Base-by-base conservation (phyloP, 2,888 invertebrate genomes). In the Acrobeloides nanus region DNA sequence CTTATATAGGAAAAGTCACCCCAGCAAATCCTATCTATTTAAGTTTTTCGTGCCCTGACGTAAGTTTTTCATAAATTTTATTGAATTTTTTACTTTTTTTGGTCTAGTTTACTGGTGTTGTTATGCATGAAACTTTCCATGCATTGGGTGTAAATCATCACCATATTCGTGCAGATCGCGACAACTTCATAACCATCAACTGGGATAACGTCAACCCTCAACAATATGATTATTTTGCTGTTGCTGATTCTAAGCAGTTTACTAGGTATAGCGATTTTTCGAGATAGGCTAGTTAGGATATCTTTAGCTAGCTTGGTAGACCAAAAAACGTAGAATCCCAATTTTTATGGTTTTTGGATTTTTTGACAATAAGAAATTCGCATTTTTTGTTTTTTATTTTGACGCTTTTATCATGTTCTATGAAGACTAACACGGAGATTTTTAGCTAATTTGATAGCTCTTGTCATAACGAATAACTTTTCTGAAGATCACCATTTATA, bases 191-290 rank as follows among this genome's bases (percentile, higher is more conserved):
- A 15, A 64, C 43, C 17, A 52, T 67, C 21, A 64, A 71, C 33
- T 70, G 70, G 69, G 59, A 59, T 38, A 70, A 70, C 44, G 62
- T 70, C 23, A 66, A 70, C 49, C 69, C 70, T 1, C 68, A 68
- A 40, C 60, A 71, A 37, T 68, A 68, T 38, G 70, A 70, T 46
- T 60, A 65, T 8, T 70, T 70, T 46, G 67, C 67, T 1, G 59
- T 67, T 1, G 54, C 60, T 3, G 70, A 70, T 41, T 54, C 65
- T 1, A 69, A 63, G 35, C 46, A 59, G 29, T 70, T 64, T 38
- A 62, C 70, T 1, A 61, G 56, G 43, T 64, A 37, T n/a, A n/a
- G n/a, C n/a, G n/a, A n/a, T n/a, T n/a, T n/a, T n/a, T 34, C 50
- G 15, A 27, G 24, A 42, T 25, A 27, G 23, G 21, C 1, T n/a